Conservation (phyloP, 2,113 vertebrate genomes). For the Gymnobelideus leadbeateri region DNA sequence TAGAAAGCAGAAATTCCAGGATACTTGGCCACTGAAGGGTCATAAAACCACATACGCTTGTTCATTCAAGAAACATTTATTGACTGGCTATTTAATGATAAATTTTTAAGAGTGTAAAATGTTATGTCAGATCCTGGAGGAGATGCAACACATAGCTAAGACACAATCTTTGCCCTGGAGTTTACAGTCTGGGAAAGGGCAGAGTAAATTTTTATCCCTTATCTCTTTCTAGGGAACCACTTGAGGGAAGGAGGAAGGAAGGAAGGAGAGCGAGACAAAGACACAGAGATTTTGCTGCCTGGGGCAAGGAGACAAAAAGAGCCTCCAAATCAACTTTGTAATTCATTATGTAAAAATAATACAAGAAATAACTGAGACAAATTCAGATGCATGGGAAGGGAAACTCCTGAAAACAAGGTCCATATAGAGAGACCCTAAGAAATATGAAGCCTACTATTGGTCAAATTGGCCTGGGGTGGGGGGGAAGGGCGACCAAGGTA, state of each 20-base stretch:
- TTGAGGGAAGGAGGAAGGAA: background rate
- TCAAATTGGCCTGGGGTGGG: background rate
- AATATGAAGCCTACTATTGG: background rate
- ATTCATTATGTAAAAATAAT: background rate
- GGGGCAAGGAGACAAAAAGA: background rate
- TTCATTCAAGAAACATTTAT: background rate
- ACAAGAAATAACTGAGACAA: background rate
- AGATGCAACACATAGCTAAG: background rate
- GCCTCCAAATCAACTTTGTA: background rate
- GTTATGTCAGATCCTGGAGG: background rate
- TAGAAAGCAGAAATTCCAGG: background rate
- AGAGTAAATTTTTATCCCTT: background rate
- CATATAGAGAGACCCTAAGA: no score
- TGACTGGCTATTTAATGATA: background rate
- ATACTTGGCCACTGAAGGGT: background rate
- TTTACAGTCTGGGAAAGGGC: background rate
- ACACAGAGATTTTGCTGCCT: background rate
- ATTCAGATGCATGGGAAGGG: background rate
- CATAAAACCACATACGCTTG: background rate
- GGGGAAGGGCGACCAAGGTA: background rate
- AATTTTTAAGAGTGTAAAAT: background rate
- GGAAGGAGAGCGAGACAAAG: background rate
- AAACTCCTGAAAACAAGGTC: background rate
- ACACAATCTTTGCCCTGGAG: background rate
- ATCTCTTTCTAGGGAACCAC: background rate